Evolutionary conservation across 2,888 invertebrate genomes (phyloP), one percentile per base, ranked within the genome.

Genomic region (Drosophila incognita): DNA sequence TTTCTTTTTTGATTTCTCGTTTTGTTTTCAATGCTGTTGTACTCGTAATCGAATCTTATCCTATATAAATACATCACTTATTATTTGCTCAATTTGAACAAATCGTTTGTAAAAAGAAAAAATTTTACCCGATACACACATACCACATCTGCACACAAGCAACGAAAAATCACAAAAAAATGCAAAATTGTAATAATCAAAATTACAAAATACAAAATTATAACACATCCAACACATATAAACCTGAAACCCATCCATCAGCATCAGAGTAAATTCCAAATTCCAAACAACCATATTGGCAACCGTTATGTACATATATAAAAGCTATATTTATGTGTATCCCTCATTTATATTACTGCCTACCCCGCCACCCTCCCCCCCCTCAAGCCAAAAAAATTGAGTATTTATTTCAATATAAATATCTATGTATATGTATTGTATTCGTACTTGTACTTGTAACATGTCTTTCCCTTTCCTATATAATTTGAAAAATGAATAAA

Each of bases 11-110:
- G 46, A 46, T 59, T 59, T 78, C 69, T 51, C 52, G 82, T 82
- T 82, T 79, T 79, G 87, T 79, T 81, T 79, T 86, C 81, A 67
- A 69, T 84, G 83, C 86, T 86, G 83, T 83, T 88, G 83, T 84
- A 75, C 67, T 67, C 56, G 40, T 66, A 18, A 29, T 31, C 38
- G 58, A 63, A 69, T 72, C 52, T 61, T 49, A 49, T 35, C 38
- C 46, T 36, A 33, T 38, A 48, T 40, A 36, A 49, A 54, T 54
- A 67, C 27, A 40, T 58, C 3, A 33, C 33, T 33, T 46, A 40
- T 49, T 35, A 58, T 58, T 57, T 18, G 33, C 33, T 60, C 36
- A 40, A 38, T 49, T 56, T 24, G 40, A 46, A 35, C 56, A 52
- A 56, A 76, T 49, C 40, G 61, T 27, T 53, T 79, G 76, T 74